Evolutionary conservation across 2,888 invertebrate genomes (phyloP).

Genomic region (Matsumyia berberina): DNA sequence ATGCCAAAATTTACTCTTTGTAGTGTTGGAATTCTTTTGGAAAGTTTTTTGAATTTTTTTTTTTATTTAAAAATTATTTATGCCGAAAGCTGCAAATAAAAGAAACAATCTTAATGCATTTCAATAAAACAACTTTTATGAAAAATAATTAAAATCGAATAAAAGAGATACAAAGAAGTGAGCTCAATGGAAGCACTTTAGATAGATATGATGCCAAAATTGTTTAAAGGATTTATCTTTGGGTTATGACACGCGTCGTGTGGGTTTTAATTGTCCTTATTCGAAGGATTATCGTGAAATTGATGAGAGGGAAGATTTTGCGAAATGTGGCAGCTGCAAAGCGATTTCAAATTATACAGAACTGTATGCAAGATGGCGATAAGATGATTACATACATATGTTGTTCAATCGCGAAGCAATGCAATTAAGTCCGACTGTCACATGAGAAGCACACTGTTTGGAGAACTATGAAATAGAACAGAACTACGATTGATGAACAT

Average conservation of each 20-base stretch:
- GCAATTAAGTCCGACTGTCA: too few relatives aligned
- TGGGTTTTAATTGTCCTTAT: constrained; percentile 7
- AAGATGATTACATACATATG: too few relatives aligned
- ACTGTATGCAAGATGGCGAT: too few relatives aligned
- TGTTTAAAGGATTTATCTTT: constrained; percentile 1
- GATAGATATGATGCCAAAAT: constrained; percentile 1
- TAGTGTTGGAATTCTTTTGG: background rate
- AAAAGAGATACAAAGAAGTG: constrained; percentile 22
- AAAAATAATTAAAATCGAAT: constrained; percentile 48
- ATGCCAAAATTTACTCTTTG: constrained; percentile 37
- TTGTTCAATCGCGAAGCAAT: too few relatives aligned
- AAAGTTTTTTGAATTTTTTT: background rate
- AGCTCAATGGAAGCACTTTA: constrained; percentile 21
- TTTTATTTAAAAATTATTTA: constrained; percentile 8
- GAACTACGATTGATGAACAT: too few relatives aligned
- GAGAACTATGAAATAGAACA: too few relatives aligned
- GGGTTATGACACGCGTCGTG: background rate
- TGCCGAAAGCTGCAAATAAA: constrained; percentile 16
- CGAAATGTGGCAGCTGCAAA: too few relatives aligned
- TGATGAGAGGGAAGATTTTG: too few relatives aligned
- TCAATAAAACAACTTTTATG: constrained; percentile 48
- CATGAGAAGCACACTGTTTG: too few relatives aligned
- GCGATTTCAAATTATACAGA: too few relatives aligned
- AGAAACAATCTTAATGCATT: constrained; percentile 50
- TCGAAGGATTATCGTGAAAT: too few relatives aligned